phyloP scores from a whole-genome alignment of 2,888 invertebrate species.

The Parthenolecanium corni region DNA sequence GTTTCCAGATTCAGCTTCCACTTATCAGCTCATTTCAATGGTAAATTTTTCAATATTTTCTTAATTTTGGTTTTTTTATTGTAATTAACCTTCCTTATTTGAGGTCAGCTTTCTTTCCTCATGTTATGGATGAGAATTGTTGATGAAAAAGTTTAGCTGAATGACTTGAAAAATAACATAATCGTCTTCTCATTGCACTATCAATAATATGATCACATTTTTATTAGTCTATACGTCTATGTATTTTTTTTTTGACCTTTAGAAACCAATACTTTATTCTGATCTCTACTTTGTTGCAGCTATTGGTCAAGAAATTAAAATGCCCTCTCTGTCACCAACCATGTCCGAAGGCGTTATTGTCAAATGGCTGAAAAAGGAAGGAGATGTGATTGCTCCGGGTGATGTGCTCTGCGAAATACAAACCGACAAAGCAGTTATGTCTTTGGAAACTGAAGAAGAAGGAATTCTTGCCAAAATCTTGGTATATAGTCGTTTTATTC shows the following conservation, averaged over 20 bases:
- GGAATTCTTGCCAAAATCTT: conserved; percentile 51
- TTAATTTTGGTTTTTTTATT: too few relatives aligned
- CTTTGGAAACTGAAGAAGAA: conserved; percentile 50
- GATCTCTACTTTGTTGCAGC: too few relatives aligned
- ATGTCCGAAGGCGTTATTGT: conserved; percentile 51
- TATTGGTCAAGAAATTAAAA: conserved; percentile 40
- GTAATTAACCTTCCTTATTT: too few relatives aligned
- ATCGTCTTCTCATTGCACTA: background rate
- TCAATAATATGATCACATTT: too few relatives aligned
- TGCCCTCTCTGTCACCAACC: conserved; percentile 53
- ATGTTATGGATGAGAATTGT: too few relatives aligned
- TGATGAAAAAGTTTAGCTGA: background rate
- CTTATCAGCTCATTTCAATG: conserved; percentile 1
- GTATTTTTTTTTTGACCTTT: background rate
- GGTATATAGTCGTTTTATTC: too few relatives aligned
- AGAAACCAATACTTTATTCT: background rate
- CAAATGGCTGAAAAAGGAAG: conserved; percentile 48
- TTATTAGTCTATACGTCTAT: too few relatives aligned
- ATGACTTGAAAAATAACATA: too few relatives aligned
- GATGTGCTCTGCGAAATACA: conserved; percentile 54
- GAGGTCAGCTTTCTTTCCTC: too few relatives aligned
- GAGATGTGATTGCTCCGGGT: conserved; percentile 44
- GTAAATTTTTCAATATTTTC: background rate
- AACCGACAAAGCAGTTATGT: conserved; percentile 52
- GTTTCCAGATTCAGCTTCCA: background rate